phyloP scores from a whole-genome alignment of 2,888 invertebrate species.

The Caenorhabditis drosophilae region DNA sequence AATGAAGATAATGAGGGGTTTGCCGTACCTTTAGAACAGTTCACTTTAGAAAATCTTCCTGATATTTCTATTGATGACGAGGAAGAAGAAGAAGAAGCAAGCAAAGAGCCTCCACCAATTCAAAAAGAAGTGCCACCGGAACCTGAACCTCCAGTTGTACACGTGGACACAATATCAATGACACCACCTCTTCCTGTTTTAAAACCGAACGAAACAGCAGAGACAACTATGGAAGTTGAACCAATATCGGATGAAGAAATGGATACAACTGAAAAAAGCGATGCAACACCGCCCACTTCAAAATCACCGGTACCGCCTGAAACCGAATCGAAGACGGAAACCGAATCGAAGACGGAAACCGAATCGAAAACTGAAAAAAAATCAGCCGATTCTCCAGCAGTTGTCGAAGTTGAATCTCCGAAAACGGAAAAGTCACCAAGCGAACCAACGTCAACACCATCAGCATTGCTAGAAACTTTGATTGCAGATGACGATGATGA shows the following conservation, averaged over 20 bases:
- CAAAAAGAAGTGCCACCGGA: background rate
- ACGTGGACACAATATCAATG: background rate
- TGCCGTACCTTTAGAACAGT: background rate
- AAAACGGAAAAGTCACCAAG: constrained; percentile 1
- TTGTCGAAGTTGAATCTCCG: background rate
- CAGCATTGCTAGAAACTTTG: background rate
- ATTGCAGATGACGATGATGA: background rate
- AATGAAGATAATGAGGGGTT: constrained; percentile 4
- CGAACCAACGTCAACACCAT: background rate
- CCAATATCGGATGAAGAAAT: background rate
- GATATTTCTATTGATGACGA: constrained; percentile 1
- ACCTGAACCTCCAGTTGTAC: background rate
- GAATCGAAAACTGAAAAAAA: background rate
- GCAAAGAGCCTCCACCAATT: background rate
- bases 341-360: constrained; percentile 1
- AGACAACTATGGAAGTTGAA: background rate
- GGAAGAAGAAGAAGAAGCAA: background rate
- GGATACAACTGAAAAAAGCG: background rate
- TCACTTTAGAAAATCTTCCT: constrained; percentile 2
- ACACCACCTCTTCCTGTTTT: background rate
- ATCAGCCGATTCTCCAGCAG: background rate
- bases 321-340: background rate
- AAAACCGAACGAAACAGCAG: too few species aligned
- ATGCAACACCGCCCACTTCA: background rate
- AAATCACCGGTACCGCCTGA: background rate